A percentile compares a stretch with the other conserved stretches of the same genome.
Conservation (phyloP, 2,797 vertebrate genomes). For the Petrocephalus sullivani region DNA sequence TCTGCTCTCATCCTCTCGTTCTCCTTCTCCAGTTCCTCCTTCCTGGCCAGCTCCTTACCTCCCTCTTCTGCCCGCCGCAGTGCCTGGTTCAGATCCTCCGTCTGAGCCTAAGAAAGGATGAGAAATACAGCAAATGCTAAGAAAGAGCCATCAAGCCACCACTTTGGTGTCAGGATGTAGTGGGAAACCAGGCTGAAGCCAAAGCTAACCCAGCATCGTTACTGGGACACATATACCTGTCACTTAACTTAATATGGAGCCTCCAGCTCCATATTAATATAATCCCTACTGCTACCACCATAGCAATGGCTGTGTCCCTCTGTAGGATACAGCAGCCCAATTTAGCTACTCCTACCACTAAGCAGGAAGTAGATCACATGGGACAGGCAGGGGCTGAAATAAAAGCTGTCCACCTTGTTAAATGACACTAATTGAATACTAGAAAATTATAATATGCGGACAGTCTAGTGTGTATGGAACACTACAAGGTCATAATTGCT, state of each 20-base stretch:
- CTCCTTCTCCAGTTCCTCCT: constrained; percentile 57
- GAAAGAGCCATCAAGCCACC: not conserved
- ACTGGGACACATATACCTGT: not conserved
- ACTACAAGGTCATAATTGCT: not conserved
- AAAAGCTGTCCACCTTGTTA: not conserved
- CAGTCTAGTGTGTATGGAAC: not conserved
- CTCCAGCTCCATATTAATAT: not conserved
- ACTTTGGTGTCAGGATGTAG: not conserved
- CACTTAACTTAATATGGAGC: not conserved
- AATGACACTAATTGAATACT: not conserved
- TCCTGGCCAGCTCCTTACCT: constrained; percentile 49
- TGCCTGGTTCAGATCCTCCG: constrained; percentile 70
- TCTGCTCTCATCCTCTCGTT: constrained; percentile 69
- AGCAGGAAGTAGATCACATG: not conserved
- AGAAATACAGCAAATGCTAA: not conserved
- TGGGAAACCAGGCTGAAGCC: not conserved
- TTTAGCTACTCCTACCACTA: not conserved
- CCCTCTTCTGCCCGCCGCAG: constrained; percentile 54
- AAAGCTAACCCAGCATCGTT: not conserved
- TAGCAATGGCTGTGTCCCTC: not conserved
- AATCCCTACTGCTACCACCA: not conserved
- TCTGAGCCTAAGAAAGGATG: constrained; percentile 63
- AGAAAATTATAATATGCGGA: not conserved
- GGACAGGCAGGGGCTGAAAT: not conserved
- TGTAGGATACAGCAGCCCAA: not conserved